phyloP scores from a whole-genome alignment of 2,888 invertebrate genomes.

The Cheilosia impressa region DNA sequence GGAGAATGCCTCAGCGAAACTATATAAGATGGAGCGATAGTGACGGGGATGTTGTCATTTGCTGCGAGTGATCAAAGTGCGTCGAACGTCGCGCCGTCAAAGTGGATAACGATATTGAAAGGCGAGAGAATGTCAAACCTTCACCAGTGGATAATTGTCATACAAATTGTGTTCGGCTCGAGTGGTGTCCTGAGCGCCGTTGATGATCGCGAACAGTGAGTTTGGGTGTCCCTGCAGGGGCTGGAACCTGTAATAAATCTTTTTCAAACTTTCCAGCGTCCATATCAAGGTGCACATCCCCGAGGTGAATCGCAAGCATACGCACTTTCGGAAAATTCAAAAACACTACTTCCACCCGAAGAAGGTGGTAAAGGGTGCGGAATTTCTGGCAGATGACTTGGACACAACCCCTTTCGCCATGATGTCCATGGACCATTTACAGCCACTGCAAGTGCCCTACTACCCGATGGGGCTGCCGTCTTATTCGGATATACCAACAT shows the following conservation, averaged over 20 bases:
- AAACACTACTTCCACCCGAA: conserved; percentile 66
- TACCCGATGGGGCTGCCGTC: conserved; percentile 25
- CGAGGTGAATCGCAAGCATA: conserved; percentile 57
- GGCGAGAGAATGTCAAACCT: conserved; percentile 50
- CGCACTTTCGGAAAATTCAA: conserved; percentile 56
- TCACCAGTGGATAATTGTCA: conserved; percentile 63
- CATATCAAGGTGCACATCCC: conserved; percentile 72
- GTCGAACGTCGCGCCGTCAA: conserved; percentile 48
- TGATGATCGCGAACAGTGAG: conserved; percentile 70
- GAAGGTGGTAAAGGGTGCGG: conserved; percentile 43
- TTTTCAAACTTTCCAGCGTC: conserved; percentile 44
- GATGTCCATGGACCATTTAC: conserved; percentile 22
- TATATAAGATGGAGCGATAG: conserved; percentile 67
- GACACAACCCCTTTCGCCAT: conserved; percentile 41
- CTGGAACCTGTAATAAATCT: background rate
- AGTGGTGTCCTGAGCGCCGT: conserved; percentile 34
- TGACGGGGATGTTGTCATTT: conserved; percentile 72
- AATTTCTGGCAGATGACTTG: conserved; percentile 19
- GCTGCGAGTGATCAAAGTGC: conserved; percentile 56
- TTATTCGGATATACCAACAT: conserved; percentile 52
- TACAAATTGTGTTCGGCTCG: conserved; percentile 47
- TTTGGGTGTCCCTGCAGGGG: conserved; percentile 1
- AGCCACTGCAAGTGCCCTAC: conserved; percentile 9
- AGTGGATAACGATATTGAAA: conserved; percentile 1
- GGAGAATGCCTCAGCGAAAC: conserved; percentile 53